These are phyloP conservation scores for Dysdera silvatica DNA, from an alignment of 1,140 invertebrate genomes.

Conservation along the genomic window DNA sequence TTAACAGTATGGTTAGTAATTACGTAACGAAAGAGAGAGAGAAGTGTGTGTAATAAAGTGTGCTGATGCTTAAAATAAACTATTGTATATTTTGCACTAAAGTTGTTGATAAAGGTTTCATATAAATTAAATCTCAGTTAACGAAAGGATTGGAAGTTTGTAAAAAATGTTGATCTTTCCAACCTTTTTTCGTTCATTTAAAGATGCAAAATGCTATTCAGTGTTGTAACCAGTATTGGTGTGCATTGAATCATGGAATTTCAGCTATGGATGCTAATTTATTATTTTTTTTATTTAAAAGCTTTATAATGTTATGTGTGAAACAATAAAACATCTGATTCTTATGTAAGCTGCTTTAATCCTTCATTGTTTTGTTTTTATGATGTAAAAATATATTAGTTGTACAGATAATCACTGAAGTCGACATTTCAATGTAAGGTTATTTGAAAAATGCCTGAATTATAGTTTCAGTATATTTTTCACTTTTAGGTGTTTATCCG, in stretches of 20 bases:
- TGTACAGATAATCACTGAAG: background rate
- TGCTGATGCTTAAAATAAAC: no score
- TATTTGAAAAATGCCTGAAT: background rate
- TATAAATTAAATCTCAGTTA: no score
- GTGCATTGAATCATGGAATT: background rate
- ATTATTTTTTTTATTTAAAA: background rate
- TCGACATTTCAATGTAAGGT: background rate
- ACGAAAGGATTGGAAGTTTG: no score
- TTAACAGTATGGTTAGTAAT: no score
- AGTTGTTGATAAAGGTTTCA: no score
- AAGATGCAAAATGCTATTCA: no score
- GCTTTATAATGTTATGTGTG: background rate
- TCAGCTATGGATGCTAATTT: background rate
- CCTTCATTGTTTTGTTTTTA: background rate
- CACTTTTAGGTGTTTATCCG: slow-evolving; percentile 76
- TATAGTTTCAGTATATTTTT: background rate
- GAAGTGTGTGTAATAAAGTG: no score
- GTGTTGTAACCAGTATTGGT: no score
- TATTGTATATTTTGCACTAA: no score
- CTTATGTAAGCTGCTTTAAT: background rate
- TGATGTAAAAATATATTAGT: background rate
- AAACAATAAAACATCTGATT: background rate
- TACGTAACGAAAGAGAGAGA: no score
- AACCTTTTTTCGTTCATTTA: no score
- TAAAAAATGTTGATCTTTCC: no score